phyloP scores from a whole-genome alignment of 2,113 vertebrate genomes.

The Anolis sagrei region DNA sequence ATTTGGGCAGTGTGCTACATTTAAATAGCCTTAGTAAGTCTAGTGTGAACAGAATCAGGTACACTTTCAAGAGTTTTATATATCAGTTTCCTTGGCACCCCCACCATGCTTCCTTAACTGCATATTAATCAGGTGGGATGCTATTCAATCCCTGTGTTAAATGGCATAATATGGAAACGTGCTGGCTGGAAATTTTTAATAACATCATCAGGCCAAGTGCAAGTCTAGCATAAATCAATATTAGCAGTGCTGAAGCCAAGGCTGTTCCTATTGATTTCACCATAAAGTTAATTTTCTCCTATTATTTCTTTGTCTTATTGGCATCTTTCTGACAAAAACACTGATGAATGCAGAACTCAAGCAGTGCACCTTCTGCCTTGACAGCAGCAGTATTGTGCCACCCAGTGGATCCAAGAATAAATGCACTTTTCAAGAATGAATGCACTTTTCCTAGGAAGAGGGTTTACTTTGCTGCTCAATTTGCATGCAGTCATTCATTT shows the following conservation, averaged over 20 bases:
- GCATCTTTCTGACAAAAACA: neutral
- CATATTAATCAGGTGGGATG: neutral
- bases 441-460: neutral
- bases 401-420: slow-evolving; percentile 42
- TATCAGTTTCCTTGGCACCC: slow-evolving; percentile 18
- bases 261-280: neutral
- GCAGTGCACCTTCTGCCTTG: neutral
- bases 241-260: slow-evolving; percentile 6
- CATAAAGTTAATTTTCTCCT: neutral
- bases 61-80: neutral
- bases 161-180: neutral
- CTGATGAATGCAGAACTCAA: neutral
- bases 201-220: fast-evolving
- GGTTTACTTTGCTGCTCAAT: neutral
- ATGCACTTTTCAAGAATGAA: neutral
- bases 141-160: neutral
- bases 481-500: neutral
- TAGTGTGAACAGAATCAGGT: neutral
- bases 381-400: slow-evolving; percentile 39
- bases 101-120: neutral
- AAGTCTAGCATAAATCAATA: neutral
- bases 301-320: neutral
- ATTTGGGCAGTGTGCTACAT: neutral
- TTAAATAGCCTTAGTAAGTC: neutral
- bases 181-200: fast-evolving